Evolutionary conservation across 2,113 vertebrate genomes (phyloP), one percentile per base, ranked within the genome.

Genomic region (Bagarius yarrelli): DNA sequence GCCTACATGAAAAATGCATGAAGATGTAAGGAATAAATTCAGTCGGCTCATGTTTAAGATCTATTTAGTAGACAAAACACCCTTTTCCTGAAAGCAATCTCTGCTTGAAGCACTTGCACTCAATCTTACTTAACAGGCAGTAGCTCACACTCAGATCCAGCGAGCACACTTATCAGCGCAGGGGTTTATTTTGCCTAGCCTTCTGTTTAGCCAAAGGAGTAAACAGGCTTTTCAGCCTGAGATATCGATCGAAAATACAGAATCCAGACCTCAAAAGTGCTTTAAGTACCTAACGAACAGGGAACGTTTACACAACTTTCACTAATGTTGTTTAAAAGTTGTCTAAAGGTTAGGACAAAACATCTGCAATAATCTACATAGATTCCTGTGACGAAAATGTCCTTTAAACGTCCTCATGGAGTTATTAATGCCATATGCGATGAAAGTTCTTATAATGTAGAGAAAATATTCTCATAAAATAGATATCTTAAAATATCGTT

Each of bases 1-100:
- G 70, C 61, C 78, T 81, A 74, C 73, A 86, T 86, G 81, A 83
- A 87, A 85, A 87, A 87, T 85, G 70, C 83, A 87, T 87, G 83
- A 85, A 83, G 82, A 79, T 85, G 83, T 85, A 85, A 76, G 77
- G 72, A 83, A 85, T 87, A 87, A 87, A 87, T 85, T 71, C 63
- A 73, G 75, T 52, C 67, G 44, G 61, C 63, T 59, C 14, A 3
- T 18, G n/a, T 77, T 81, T 81, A 84, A 71, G 72, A 71, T 84
- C 83, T 87, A 81, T 87, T 86, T 85, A 85, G 81, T 80, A 85
- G 85, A 83, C 83, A 85, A 85, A 83, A 81, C 81, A 63, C 73
- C 81, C 81, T 70, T 72, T 81, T 85, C 81, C 81, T 72, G 73
- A 76, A 83, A 81, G 78, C 85, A 83, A 85, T 87, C 81, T 83